Base-by-base conservation (phyloP, 2,888 invertebrate species). In the Horisme vitalbata region DNA sequence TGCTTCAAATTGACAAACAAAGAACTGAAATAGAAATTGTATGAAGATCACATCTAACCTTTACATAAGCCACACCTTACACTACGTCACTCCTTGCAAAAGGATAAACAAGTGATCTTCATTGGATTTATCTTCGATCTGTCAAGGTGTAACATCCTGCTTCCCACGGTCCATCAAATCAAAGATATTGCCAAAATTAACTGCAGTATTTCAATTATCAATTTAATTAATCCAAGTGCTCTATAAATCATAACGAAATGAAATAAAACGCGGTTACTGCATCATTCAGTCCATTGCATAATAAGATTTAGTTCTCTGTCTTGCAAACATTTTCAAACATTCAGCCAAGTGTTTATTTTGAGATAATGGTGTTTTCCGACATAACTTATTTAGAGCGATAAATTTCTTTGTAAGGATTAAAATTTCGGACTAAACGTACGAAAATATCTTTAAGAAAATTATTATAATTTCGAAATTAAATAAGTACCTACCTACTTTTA, bases 201-300 rank as follows among this genome's bases (percentile, higher is more conserved):
- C 20, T 49, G 38, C 49, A 34, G 10, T 10, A 41, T 41, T 52
- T 45, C 47, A 54, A 35, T 36, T 41, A 46, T 34, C 49, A 43
- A 47, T 52, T 45, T 52, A 51, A 52, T 52, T 52, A 57, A 48
- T 46, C 46, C 34, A 18, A 41, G 26, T 28, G 23, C 9, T 18
- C 20, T 15, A 50, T 58, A 50, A 58, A 56, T 55, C 55, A 58
- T 30, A 45, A 39, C 12, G 11, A 37, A 46, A 52, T 45, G 36
- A 49, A 44, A 52, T 46, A 46, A 48, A 52, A 41, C 43, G 45
- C 46, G 43, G 41, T 45, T 32, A 51, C 36, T 31, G 34, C 26
- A 50, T 56, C 49, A 56, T 56, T 54, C 51, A 59, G 44, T 39
- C 24, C 47, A 41, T 56, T 54, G 41, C 50, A 39, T 41, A 52